Evolutionary conservation across 1,140 invertebrate genomes (phyloP), one percentile per base, ranked within the genome.

Genomic region (Andrena cerasifolii): DNA sequence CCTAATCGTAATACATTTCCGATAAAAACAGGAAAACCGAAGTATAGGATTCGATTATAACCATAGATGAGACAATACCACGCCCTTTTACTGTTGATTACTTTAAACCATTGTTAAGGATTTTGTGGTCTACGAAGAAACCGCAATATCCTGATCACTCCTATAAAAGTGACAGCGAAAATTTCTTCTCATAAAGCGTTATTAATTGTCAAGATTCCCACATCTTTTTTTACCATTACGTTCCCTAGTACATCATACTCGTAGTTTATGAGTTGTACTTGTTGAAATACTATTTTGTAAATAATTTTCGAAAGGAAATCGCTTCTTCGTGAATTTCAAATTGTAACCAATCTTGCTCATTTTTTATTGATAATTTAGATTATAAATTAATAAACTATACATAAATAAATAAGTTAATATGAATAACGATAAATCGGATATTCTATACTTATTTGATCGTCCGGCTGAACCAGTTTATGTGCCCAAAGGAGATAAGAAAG

Each of bases 381-480:
- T 51, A 28, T 33, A 21, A 21, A 7, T 21, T 12, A 1, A 56
- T 18, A 28, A 49, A 53, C 45, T 36, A 56, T 0, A 0, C 5
- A 31, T 36, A 36, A 53, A 51, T 43, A 28, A 36, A 21, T 43
- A 18, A 2, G 10, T 33, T 10, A 77, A 82, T 21, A 89, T 88
- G 86, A 28, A 78, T 10, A 10, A 40, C 3, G 72, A 88, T 63
- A 88, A 89, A 33, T 77, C 65, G 26, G 79, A 81, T 68, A 84
- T 94, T 56, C 89, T 94, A 58, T 92, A 95, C 74, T 93, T 97
- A 45, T 96, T 96, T 90, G 96, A 97, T 89, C 94, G 96, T 12
- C 96, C 96, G 6, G 93, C 93, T 24, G 96, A 97, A 89, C 96
- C 96, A 2, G 91, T 94, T 7, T 95, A 95, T 84, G 94, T 95